Conservation (phyloP, 2,113 vertebrate genomes). For the Thomomys bottae region DNA sequence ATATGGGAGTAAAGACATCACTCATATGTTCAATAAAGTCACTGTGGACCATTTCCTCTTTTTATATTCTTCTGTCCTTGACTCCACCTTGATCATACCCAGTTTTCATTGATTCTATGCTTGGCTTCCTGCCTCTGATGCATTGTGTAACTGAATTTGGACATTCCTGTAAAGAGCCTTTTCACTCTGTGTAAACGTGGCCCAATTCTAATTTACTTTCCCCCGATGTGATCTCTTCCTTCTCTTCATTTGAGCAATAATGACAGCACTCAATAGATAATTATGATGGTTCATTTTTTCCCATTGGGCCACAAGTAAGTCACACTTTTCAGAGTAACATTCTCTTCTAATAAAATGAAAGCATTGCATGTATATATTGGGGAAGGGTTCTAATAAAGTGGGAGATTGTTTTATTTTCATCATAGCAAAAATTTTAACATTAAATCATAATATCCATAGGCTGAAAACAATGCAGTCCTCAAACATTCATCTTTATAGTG, state of each 20-base stretch:
- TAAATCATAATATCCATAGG: not conserved
- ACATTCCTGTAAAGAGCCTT: slow-evolving; percentile 35
- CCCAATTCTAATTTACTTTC: slow-evolving; percentile 53
- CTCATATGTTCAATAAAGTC: slow-evolving; percentile 20
- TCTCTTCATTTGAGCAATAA: slow-evolving; percentile 23
- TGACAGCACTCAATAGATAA: slow-evolving; percentile 25
- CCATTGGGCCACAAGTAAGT: not conserved
- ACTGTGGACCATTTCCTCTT: slow-evolving; percentile 20
- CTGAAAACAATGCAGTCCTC: not conserved
- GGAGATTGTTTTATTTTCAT: not conserved
- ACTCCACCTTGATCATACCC: slow-evolving; percentile 62
- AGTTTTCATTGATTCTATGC: slow-evolving; percentile 66
- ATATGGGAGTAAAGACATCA: slow-evolving; percentile 48
- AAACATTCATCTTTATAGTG: not conserved
- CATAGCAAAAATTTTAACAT: not conserved
- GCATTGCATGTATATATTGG: not conserved
- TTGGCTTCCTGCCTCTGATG: slow-evolving; percentile 58
- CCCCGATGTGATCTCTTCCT: not conserved
- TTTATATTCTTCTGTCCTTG: slow-evolving; percentile 55
- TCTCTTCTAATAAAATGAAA: slow-evolving; percentile 23
- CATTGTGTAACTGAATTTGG: slow-evolving; percentile 57
- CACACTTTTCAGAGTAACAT: not conserved
- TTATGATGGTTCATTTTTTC: not conserved
- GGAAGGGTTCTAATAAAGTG: not conserved
- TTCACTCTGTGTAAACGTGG: slow-evolving; percentile 42